Evolutionary conservation across 2,797 vertebrate genomes (phyloP).

Genomic region (Cryptoprocta ferox): DNA sequence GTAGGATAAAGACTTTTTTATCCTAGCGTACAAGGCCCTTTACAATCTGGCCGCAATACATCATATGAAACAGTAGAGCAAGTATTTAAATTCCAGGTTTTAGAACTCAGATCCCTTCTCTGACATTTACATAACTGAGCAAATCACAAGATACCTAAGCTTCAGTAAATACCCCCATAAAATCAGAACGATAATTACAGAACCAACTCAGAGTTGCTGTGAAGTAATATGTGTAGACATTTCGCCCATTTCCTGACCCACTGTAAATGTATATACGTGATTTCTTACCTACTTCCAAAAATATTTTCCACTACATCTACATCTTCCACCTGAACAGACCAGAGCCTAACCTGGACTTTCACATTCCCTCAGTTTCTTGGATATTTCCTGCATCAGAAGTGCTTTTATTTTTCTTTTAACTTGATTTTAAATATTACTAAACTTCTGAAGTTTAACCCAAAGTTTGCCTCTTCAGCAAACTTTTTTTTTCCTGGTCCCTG

Average conservation of each 20-base stretch:
- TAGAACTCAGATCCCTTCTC: not conserved
- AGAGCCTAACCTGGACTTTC: not conserved
- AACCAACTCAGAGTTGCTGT: not conserved
- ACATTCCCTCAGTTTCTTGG: not conserved
- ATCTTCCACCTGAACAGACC: not conserved
- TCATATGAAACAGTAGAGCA: not conserved
- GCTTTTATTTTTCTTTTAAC: not conserved
- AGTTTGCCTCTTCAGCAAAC: not conserved
- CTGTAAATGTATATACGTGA: not conserved
- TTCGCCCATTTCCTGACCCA: not conserved
- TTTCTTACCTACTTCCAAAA: not conserved
- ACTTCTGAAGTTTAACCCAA: not conserved
- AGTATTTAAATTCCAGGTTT: not conserved
- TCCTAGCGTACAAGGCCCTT: not conserved
- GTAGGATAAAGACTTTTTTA: not conserved
- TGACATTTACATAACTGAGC: not conserved
- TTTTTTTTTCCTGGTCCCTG: not conserved
- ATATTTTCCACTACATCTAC: not conserved
- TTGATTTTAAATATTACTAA: not conserved
- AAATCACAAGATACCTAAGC: not conserved
- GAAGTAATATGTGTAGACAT: not conserved
- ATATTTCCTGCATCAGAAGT: not conserved
- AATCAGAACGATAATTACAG: conserved; percentile 5
- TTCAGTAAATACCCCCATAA: not conserved
- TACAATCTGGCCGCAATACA: not conserved